Percentiles rank a stretch among this genome's conserved stretches.
Evolutionary conservation across 2,797 vertebrate species (phyloP).

Genomic region (Acanthis flammea): DNA sequence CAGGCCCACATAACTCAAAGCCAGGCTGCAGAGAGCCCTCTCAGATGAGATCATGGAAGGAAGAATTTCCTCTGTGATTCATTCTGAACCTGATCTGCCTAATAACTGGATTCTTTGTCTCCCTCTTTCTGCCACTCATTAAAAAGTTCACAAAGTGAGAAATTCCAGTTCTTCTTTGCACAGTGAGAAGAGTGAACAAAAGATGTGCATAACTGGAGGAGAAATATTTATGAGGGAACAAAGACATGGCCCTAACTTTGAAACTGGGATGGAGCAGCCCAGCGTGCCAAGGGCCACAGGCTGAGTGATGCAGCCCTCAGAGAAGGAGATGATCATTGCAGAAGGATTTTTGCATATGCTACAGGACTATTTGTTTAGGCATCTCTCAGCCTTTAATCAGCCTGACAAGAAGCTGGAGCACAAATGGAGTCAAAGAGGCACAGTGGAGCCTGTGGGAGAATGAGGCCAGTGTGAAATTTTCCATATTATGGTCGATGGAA

Average conservation of each 20-base stretch:
- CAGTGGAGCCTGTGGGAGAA: neutral
- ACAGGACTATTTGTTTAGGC: neutral
- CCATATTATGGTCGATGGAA: accelerated
- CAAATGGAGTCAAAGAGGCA: neutral
- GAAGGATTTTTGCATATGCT: neutral
- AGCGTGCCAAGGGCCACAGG: neutral
- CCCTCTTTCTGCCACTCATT: neutral
- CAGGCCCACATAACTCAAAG: neutral
- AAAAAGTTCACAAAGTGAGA: neutral
- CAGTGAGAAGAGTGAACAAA: neutral
- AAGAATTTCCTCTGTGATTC: neutral
- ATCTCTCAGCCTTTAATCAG: neutral
- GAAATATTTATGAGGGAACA: neutral
- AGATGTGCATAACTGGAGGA: neutral
- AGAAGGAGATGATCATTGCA: neutral
- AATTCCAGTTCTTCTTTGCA: neutral
- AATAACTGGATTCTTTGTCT: slow-evolving; percentile 2
- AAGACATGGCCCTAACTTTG: neutral
- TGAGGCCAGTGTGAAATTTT: neutral
- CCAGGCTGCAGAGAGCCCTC: neutral
- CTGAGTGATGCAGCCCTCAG: neutral
- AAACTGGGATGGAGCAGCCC: neutral
- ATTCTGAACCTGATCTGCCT: neutral
- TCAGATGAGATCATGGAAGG: neutral
- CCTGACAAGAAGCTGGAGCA: neutral